phyloP scores from a whole-genome alignment of 2,113 vertebrate species.

The Entosphenus tridentatus region DNA sequence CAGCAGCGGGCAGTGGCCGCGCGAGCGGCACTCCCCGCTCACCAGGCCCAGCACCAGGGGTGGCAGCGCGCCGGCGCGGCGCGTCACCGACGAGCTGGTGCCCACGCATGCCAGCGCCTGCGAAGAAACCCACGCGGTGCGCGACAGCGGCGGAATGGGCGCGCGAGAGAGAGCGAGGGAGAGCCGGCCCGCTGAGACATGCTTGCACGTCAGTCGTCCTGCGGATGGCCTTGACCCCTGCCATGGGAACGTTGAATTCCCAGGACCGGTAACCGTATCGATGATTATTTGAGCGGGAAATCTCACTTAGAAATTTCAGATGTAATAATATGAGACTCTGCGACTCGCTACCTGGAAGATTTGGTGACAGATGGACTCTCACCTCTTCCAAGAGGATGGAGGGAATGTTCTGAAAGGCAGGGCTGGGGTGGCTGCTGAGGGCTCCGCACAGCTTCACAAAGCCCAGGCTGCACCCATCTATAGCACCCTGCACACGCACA shows the following conservation, averaged over 20 bases:
- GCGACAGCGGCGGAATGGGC: too few relatives aligned
- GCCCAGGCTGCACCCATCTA: conserved; percentile 42
- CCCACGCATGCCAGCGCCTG: conserved; percentile 26
- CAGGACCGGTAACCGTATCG: too few relatives aligned
- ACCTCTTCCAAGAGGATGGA: conserved; percentile 33
- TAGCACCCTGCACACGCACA: conserved; percentile 30
- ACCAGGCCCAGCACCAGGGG: conserved; percentile 48
- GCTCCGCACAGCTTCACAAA: conserved; percentile 36
- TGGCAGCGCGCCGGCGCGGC: conserved; percentile 44
- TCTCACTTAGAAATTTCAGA: too few relatives aligned
- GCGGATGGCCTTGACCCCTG: too few relatives aligned
- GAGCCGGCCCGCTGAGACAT: too few relatives aligned
- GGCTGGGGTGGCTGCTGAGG: conserved; percentile 23
- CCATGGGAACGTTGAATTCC: too few relatives aligned
- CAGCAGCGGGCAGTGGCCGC: conserved; percentile 20
- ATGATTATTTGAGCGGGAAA: too few relatives aligned
- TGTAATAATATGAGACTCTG: too few relatives aligned
- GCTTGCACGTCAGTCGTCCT: too few relatives aligned
- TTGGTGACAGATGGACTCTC: not conserved
- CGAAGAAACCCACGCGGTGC: conserved; percentile 11
- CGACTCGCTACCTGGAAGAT: too few relatives aligned
- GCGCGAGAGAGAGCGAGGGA: too few relatives aligned
- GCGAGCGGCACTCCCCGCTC: conserved; percentile 26
- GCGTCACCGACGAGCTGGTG: conserved; percentile 34
- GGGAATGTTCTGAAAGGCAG: conserved; percentile 30